Percentiles rank a stretch among this genome's conserved stretches.
Conservation (phyloP, 2,113 vertebrate species). For the Gymnarchus niloticus region DNA sequence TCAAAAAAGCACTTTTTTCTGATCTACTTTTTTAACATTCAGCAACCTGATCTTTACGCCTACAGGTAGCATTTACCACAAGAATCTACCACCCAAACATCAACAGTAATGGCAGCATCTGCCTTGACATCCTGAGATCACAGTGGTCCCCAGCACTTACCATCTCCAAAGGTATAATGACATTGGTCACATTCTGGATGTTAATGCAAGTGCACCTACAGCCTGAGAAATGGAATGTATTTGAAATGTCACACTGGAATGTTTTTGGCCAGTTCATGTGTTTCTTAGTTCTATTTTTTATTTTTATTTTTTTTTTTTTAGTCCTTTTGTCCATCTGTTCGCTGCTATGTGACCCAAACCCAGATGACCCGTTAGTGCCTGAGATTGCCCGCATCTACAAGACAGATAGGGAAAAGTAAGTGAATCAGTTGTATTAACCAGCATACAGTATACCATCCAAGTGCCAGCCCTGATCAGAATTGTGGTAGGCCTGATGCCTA, state of each 20-base stretch:
- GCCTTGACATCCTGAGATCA: conserved; percentile 75
- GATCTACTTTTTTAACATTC: not conserved
- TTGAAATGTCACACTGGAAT: not conserved
- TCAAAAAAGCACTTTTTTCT: not conserved
- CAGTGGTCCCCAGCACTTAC: conserved; percentile 90
- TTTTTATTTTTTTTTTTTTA: conserved; percentile 41
- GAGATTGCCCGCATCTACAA: conserved; percentile 99
- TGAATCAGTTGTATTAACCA: conserved; percentile 25
- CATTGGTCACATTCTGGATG: not conserved
- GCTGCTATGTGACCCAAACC: conserved; percentile 99
- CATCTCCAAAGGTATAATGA: conserved; percentile 92
- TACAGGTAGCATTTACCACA: conserved; percentile 87
- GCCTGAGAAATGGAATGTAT: not conserved
- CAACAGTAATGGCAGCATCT: conserved; percentile 80
- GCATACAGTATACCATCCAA: too few relatives aligned
- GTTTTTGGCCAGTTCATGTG: not conserved
- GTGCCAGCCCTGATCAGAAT: not conserved
- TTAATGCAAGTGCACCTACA: not conserved
- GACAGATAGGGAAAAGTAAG: conserved; percentile 99
- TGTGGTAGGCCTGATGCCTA: too few relatives aligned
- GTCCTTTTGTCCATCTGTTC: conserved; percentile 99
- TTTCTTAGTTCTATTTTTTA: not conserved
- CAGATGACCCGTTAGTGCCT: conserved; percentile 98
- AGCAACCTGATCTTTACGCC: conserved; percentile 32
- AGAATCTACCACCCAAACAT: conserved; percentile 81